Evolutionary conservation across 2,888 invertebrate species (phyloP).

Genomic region (Drosophila picticornis): DNA sequence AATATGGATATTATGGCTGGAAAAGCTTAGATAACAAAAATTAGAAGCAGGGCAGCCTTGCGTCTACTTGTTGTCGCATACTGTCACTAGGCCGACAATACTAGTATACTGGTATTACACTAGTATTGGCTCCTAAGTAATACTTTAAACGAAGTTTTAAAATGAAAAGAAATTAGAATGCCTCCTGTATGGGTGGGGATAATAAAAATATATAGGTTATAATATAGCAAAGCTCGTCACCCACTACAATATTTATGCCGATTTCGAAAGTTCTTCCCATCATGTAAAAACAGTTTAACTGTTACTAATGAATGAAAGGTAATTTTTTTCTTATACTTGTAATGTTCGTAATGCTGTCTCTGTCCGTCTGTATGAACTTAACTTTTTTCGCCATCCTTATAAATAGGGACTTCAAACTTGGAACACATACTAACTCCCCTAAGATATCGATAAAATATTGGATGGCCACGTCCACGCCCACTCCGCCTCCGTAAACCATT

Average conservation of each 20-base stretch:
- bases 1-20: background rate
- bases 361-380: too few species aligned
- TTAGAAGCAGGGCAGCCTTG: background rate
- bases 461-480: too few species aligned
- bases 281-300: background rate
- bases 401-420: too few species aligned
- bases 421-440: too few species aligned
- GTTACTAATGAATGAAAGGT: background rate
- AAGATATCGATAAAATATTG: too few species aligned
- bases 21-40: background rate
- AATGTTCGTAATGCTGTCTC: too few species aligned
- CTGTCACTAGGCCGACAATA: background rate
- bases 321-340: too few species aligned
- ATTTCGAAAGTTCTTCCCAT: background rate
- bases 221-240: background rate
- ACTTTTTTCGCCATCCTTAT: too few species aligned
- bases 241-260: background rate
- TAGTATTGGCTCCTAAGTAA: too few species aligned
- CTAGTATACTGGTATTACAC: too few species aligned
- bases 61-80: conserved; percentile 21
- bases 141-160: background rate
- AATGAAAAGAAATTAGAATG: background rate
- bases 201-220: background rate
- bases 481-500: background rate
- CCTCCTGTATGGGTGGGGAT: background rate